These are phyloP conservation scores for Melanargia galathea DNA, from an alignment of 2,888 invertebrate species.

Conservation along the genomic window DNA sequence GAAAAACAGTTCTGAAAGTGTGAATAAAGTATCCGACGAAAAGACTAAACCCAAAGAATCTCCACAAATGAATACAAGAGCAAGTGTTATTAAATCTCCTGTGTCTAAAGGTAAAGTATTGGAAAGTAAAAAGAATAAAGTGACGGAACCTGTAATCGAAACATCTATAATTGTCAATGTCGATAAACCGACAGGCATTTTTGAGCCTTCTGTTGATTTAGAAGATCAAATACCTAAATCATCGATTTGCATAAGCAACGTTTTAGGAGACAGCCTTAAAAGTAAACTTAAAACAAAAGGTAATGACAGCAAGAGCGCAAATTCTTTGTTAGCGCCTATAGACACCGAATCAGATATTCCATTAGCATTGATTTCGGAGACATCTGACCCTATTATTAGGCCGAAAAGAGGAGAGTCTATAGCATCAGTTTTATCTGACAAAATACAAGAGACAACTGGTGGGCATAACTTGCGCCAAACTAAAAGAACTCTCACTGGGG, in stretches of 20 bases:
- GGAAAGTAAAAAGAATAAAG: slow-evolving; percentile 72
- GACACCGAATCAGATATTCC: slow-evolving; percentile 75
- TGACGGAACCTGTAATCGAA: slow-evolving; percentile 54
- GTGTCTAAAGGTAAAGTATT: slow-evolving; percentile 76
- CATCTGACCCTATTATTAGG: slow-evolving; percentile 66
- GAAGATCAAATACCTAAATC: slow-evolving; percentile 85
- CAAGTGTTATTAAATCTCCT: slow-evolving; percentile 82
- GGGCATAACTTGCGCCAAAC: slow-evolving; percentile 75
- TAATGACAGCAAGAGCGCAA: slow-evolving; percentile 53
- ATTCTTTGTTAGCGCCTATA: slow-evolving; percentile 58
- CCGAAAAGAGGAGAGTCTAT: slow-evolving; percentile 76
- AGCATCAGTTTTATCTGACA: slow-evolving; percentile 76
- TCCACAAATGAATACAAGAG: slow-evolving; percentile 73
- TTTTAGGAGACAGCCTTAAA: slow-evolving; percentile 66
- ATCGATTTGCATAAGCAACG: slow-evolving; percentile 74
- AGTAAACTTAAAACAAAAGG: slow-evolving; percentile 61
- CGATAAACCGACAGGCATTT: slow-evolving; percentile 85
- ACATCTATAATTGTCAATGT: slow-evolving; percentile 67
- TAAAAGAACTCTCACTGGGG: slow-evolving; percentile 68
- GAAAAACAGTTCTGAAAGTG: slow-evolving; percentile 56
- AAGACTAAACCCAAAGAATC: slow-evolving; percentile 65
- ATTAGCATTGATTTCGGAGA: slow-evolving; percentile 68
- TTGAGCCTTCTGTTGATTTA: slow-evolving; percentile 86
- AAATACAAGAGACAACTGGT: slow-evolving; percentile 71
- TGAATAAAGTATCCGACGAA: slow-evolving; percentile 58